Conservation (phyloP, 2,797 vertebrate genomes). For the Delichon dasypus region DNA sequence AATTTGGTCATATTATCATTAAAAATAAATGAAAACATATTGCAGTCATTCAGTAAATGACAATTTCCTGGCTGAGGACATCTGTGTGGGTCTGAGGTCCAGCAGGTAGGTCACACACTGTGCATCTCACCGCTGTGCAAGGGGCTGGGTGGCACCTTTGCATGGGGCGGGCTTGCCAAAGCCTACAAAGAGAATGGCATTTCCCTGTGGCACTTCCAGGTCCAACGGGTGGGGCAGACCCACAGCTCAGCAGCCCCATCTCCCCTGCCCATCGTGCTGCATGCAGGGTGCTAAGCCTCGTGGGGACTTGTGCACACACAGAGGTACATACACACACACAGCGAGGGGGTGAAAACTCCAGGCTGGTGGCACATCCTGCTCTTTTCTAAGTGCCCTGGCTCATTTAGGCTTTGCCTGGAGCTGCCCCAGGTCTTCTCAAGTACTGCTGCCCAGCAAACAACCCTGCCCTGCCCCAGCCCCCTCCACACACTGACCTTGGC, state of each 20-base stretch:
- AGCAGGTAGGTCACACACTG: background rate
- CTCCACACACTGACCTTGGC: background rate
- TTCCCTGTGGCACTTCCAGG: rapidly evolving
- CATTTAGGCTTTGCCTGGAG: rapidly evolving
- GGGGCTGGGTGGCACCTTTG: background rate
- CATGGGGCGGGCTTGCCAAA: rapidly evolving
- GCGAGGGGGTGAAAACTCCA: too few species aligned
- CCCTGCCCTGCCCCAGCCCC: background rate
- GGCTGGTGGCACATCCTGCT: background rate
- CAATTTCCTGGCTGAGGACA: background rate
- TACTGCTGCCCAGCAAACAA: background rate
- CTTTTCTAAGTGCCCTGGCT: rapidly evolving
- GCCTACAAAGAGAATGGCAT: background rate
- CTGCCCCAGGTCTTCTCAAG: background rate
- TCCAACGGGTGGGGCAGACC: rapidly evolving
- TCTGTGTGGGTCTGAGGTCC: background rate
- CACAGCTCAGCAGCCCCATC: background rate
- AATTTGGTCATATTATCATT: background rate
- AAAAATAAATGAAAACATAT: background rate
- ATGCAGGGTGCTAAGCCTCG: rapidly evolving
- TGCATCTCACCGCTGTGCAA: rapidly evolving
- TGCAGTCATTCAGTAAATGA: background rate
- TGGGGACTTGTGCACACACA: rapidly evolving
- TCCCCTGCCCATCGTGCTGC: background rate
- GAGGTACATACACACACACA: rapidly evolving